Conservation (phyloP, 2,888 invertebrate genomes). For the Allophyes oxyacanthae region DNA sequence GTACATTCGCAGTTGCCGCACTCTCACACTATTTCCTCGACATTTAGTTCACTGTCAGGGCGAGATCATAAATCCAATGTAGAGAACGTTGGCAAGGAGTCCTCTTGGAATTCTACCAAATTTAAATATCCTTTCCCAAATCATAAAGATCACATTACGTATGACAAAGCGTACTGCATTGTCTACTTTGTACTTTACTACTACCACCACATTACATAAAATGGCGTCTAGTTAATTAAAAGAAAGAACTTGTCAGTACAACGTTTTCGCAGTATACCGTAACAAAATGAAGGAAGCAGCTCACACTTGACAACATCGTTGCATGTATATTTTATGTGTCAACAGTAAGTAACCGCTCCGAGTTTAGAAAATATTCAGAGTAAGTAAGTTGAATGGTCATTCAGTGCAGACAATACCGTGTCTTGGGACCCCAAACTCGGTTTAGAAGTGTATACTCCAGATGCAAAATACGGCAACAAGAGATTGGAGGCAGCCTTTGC, state of each 20-base stretch:
- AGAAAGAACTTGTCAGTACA: slow-evolving; percentile 21
- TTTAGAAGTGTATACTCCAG: slow-evolving; percentile 64
- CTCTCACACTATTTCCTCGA: slow-evolving; percentile 40
- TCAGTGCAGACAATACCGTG: slow-evolving; percentile 61
- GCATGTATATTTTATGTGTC: slow-evolving; percentile 50
- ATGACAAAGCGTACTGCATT: slow-evolving; percentile 71
- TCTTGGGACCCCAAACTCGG: slow-evolving; percentile 58
- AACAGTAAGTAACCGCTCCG: slow-evolving; percentile 33
- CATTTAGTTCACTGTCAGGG: slow-evolving; percentile 59
- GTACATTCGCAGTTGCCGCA: slow-evolving; percentile 56
- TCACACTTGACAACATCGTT: slow-evolving; percentile 40
- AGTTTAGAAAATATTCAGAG: slow-evolving; percentile 53
- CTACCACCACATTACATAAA: slow-evolving; percentile 15
- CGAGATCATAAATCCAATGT: slow-evolving; percentile 75
- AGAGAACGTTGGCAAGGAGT: slow-evolving; percentile 78
- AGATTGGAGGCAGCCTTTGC: slow-evolving; percentile 71
- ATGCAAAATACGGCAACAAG: slow-evolving; percentile 74
- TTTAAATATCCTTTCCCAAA: slow-evolving; percentile 80
- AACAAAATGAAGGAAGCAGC: slow-evolving; percentile 10
- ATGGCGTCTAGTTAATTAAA: slow-evolving; percentile 18
- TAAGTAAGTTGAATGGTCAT: slow-evolving; percentile 60
- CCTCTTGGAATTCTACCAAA: slow-evolving; percentile 82
- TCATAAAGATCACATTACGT: slow-evolving; percentile 76
- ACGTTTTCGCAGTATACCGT: slow-evolving; percentile 21
- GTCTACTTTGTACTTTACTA: slow-evolving; percentile 48